A percentile compares a stretch with the other conserved stretches of the same genome.
These are phyloP conservation scores for Nomada goodeniana DNA, from an alignment of 2,888 invertebrate species.

Conservation along the genomic window DNA sequence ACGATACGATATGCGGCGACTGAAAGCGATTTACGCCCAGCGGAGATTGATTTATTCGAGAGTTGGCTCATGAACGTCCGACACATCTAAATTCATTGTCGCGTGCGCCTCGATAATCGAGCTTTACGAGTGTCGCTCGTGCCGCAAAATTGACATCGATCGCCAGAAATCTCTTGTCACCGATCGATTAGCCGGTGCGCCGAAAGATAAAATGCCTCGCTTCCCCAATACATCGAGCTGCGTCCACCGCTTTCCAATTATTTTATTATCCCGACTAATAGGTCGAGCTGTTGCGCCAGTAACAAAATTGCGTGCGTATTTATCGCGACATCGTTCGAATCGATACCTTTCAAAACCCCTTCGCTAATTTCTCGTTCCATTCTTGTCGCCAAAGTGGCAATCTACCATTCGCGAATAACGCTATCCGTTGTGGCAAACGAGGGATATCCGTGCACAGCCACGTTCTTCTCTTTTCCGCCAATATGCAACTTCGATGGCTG, in stretches of 20 bases:
- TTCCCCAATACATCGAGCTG: neutral
- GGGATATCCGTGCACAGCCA: neutral
- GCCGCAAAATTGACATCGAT: conserved; percentile 30
- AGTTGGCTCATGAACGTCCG: conserved; percentile 2
- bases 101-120: conserved; percentile 40
- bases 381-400: neutral
- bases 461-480: conserved; percentile 1
- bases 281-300: neutral
- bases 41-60: conserved; percentile 55
- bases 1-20: neutral
- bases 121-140: conserved; percentile 31
- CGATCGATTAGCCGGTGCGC: conserved; percentile 21
- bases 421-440: neutral
- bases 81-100: conserved; percentile 37
- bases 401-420: neutral
- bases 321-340: conserved; percentile 4
- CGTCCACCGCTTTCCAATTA: conserved; percentile 14
- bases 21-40: conserved; percentile 11
- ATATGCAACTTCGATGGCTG: conserved; percentile 22
- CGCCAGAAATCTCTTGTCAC: conserved; percentile 41
- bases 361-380: conserved; percentile 2
- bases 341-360: neutral
- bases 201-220: conserved; percentile 28
- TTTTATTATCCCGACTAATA: conserved; percentile 22
- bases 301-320: conserved; percentile 28